phyloP scores from a whole-genome alignment of 1,140 invertebrate genomes.

The Drosophila tani region DNA sequence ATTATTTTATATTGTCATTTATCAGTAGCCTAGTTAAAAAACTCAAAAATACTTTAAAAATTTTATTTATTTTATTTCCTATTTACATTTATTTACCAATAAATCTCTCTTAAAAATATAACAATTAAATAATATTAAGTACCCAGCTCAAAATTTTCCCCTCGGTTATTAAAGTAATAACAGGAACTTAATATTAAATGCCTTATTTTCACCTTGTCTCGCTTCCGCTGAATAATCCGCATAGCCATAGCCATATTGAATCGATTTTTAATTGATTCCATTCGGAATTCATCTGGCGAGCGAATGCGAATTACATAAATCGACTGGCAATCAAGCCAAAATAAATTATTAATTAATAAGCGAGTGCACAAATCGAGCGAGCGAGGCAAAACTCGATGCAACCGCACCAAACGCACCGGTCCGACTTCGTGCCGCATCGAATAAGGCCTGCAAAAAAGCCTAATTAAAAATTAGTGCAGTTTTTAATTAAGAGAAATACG shows the following conservation, averaged over 20 bases:
- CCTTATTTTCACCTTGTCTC: neutral
- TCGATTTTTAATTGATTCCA: constrained; percentile 30
- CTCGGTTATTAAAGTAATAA: too few species aligned
- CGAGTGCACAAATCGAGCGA: constrained; percentile 36
- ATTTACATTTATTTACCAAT: too few species aligned
- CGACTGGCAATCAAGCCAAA: constrained; percentile 32
- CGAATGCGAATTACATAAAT: constrained; percentile 34
- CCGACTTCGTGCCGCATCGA: constrained; percentile 10
- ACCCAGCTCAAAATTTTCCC: too few species aligned
- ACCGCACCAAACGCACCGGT: constrained; percentile 10
- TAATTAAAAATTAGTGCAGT: constrained; percentile 82
- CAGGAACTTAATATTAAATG: neutral
- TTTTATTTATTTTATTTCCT: too few species aligned
- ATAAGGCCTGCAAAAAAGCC: constrained; percentile 49
- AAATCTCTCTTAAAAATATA: too few species aligned
- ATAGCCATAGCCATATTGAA: neutral
- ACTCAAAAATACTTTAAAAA: too few species aligned
- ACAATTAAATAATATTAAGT: too few species aligned
- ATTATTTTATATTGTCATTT: too few species aligned
- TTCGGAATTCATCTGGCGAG: constrained; percentile 5
- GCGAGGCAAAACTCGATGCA: constrained; percentile 1
- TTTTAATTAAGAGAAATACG: constrained; percentile 80
- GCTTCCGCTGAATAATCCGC: neutral
- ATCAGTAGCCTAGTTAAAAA: too few species aligned
- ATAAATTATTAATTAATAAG: constrained; percentile 57